Base-by-base conservation (phyloP, 2,113 vertebrate species). In the Podiceps cristatus region DNA sequence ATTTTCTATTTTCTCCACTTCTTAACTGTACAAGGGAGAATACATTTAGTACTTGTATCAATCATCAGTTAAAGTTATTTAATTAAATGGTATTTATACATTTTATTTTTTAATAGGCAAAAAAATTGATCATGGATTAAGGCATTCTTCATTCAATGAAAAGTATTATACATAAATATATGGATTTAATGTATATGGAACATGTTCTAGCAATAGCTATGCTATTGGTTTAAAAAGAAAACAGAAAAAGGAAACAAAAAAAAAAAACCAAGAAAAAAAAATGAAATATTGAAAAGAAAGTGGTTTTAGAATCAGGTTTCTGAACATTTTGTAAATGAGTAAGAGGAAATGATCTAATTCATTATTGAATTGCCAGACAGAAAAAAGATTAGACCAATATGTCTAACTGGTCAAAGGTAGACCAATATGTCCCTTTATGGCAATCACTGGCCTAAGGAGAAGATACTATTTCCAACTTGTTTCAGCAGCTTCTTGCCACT, bases 181-280 rank as follows among this genome's bases (percentile, higher is more conserved):
- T 2, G 1, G 3, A 37, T 52, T 89, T 63, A 42, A 23, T 29
- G 58, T 18, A 47, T 60, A 55, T 0, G 2, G 6, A 56, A 0
- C 5, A 47, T 13, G 3, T 31, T 75, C n/a, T 42, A 75, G 11
- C 37, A 52, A 40, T 29, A 76, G 5, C 11, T 42, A 7, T 52
- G 20, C 13, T 67, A 17, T n/a, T 62, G 5, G 4, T 78, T 83
- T 52, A 52, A 83, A 72, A 2, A 49, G 8, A 9, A 76, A 47
- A 62, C 0, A 47, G 25, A 56, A 60, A 9, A 22, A 74, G 7
- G 1, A 29, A 27, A 56, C 40, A 33, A 28, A 8, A 42, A 42
- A 13, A 66, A n/a, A 2, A 56, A 64, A 44, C 6, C 20, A 53
- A 2, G 15, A 66, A 66, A 52, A 66, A 66, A 52, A 59, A 27